Percentiles rank a stretch among this genome's conserved stretches.
phyloP scores from a whole-genome alignment of 2,888 invertebrate genomes.

The Oxycera nigricornis region DNA sequence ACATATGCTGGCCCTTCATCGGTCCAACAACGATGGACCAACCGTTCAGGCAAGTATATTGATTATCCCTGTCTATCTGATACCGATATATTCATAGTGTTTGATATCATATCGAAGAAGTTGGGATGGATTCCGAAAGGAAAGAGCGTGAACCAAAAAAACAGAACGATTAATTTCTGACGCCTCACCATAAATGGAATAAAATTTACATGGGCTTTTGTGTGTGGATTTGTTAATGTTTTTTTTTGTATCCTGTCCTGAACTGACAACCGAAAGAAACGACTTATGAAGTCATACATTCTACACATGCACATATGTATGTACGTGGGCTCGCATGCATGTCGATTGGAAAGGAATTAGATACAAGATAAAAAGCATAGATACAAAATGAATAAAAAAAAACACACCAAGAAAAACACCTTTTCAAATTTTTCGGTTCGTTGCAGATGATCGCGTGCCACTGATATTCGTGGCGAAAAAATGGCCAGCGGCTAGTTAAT shows the following conservation, averaged over 20 bases:
- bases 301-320: not conserved
- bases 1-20: not conserved
- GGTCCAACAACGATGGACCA: not conserved
- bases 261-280: not conserved
- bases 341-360: not conserved
- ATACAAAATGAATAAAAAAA: not conserved
- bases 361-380: too few species aligned
- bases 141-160: not conserved
- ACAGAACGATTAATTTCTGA: slow-evolving; percentile 6
- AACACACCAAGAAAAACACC: not conserved
- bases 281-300: not conserved
- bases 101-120: not conserved
- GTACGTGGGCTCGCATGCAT: not conserved
- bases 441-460: slow-evolving; percentile 22
- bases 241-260: not conserved
- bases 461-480: not conserved
- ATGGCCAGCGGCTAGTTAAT: slow-evolving; percentile 31
- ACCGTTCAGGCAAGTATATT: not conserved
- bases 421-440: not conserved
- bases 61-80: not conserved
- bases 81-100: not conserved
- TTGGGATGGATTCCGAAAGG: not conserved
- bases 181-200: not conserved
- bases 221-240: not conserved
- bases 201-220: slow-evolving; percentile 7